These are phyloP conservation scores for Leptocoma aspasia DNA, from an alignment of 2,113 vertebrate genomes.

Conservation along the genomic window DNA sequence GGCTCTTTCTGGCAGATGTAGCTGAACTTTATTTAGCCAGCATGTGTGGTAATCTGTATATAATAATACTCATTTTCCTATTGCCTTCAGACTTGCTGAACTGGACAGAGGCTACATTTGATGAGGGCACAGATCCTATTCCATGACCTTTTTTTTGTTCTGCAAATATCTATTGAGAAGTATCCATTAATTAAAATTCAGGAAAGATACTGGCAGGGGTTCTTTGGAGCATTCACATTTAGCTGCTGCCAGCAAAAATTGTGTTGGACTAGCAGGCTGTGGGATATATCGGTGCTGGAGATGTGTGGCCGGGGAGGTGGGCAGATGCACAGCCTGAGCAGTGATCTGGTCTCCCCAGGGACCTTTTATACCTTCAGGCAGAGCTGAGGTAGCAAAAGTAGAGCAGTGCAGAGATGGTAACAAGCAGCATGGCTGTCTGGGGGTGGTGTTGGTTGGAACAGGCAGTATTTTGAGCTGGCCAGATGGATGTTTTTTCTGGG, in stretches of 20 bases:
- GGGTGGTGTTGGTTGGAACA: slow-evolving; percentile 38
- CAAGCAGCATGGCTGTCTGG: background rate
- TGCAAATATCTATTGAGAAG: background rate
- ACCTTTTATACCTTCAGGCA: background rate
- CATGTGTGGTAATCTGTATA: background rate
- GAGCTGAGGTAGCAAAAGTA: slow-evolving; percentile 8
- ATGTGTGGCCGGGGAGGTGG: background rate
- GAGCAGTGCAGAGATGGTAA: background rate
- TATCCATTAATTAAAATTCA: slow-evolving; percentile 24
- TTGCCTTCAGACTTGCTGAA: background rate
- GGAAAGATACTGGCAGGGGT: background rate
- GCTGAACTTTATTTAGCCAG: background rate
- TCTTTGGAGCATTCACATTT: background rate
- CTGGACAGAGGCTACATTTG: background rate
- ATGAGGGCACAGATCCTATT: background rate
- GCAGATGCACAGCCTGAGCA: slow-evolving; percentile 5
- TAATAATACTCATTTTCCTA: background rate
- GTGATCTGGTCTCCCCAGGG: slow-evolving; percentile 9
- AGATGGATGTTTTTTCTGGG: slow-evolving; percentile 63
- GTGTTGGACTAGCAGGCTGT: background rate
- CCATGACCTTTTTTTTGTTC: background rate
- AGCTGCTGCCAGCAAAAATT: background rate
- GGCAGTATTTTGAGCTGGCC: slow-evolving; percentile 32
- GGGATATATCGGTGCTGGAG: background rate
- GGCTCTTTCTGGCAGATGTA: background rate